These are phyloP conservation scores for Neodiprion virginianus DNA, from an alignment of 1,140 invertebrate genomes.

Conservation along the genomic window DNA sequence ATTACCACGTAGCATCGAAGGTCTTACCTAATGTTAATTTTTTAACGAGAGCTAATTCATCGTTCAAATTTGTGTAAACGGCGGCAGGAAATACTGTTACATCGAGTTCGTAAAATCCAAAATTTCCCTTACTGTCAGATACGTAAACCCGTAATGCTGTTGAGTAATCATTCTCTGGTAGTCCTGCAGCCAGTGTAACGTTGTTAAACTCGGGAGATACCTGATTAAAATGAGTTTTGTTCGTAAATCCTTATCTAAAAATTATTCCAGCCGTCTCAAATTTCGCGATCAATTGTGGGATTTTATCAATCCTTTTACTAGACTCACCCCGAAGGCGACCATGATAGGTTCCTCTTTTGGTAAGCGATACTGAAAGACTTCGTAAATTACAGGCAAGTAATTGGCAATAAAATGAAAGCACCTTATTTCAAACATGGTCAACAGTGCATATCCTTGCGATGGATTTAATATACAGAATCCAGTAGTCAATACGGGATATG, in stretches of 20 bases:
- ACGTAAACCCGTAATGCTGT: not conserved
- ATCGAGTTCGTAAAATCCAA: not conserved
- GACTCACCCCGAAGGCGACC: not conserved
- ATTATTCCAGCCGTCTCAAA: not conserved
- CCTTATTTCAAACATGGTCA: not conserved
- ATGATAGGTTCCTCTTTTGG: conserved; percentile 5
- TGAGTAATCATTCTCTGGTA: conserved; percentile 8
- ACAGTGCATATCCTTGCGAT: not conserved
- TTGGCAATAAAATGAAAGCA: not conserved
- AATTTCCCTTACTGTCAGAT: not conserved
- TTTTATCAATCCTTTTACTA: not conserved
- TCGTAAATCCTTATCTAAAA: not conserved
- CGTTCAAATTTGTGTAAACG: not conserved
- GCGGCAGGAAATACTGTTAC: conserved; percentile 9
- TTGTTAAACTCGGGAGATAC: not conserved
- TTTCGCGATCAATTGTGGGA: not conserved
- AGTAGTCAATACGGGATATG: not conserved
- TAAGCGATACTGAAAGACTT: conserved; percentile 10
- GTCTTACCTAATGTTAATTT: not conserved
- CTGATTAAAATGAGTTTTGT: not conserved
- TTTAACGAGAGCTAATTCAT: not conserved
- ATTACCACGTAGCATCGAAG: not conserved
- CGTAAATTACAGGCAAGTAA: not conserved
- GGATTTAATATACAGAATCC: conserved; percentile 1
- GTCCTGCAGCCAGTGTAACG: not conserved